Percentiles rank a stretch among this genome's conserved stretches.
These are phyloP conservation scores for Cuculus canorus DNA, from an alignment of 2,797 vertebrate species.

Conservation along the genomic window DNA sequence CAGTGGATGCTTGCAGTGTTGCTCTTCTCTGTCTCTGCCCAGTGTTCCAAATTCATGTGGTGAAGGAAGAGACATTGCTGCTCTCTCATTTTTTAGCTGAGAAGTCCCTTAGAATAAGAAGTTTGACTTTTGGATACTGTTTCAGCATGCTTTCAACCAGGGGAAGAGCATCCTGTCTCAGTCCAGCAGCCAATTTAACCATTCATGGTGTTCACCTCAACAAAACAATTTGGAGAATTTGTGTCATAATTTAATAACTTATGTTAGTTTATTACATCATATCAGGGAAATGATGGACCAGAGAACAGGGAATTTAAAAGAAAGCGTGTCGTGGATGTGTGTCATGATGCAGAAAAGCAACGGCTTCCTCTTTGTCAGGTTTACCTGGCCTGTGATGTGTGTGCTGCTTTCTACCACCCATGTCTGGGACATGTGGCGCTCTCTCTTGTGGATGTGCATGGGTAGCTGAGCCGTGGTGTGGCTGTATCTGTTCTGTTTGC, in stretches of 20 bases:
- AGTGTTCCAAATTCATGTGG: background rate
- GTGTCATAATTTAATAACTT: background rate
- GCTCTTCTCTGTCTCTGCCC: background rate
- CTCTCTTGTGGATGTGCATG: background rate
- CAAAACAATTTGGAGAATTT: background rate
- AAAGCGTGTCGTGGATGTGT: background rate
- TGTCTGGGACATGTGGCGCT: accelerated
- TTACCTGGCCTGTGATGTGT: background rate
- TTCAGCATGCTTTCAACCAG: background rate
- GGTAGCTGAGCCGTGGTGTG: background rate
- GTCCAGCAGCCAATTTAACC: background rate
- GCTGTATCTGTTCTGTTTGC: background rate
- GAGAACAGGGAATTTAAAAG: background rate
- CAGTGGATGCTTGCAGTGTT: background rate
- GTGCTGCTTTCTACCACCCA: accelerated
- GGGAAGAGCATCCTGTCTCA: background rate
- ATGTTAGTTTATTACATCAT: background rate
- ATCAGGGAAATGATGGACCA: background rate
- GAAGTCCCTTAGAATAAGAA: background rate
- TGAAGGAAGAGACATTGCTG: background rate
- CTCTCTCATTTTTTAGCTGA: accelerated
- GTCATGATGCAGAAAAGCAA: accelerated
- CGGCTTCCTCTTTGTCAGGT: background rate
- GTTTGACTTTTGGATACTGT: background rate
- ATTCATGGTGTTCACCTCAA: background rate